A percentile compares a stretch with the other conserved stretches of the same genome.
phyloP scores from a whole-genome alignment of 2,888 invertebrate species.

The Dasysyrphus tricinctus region DNA sequence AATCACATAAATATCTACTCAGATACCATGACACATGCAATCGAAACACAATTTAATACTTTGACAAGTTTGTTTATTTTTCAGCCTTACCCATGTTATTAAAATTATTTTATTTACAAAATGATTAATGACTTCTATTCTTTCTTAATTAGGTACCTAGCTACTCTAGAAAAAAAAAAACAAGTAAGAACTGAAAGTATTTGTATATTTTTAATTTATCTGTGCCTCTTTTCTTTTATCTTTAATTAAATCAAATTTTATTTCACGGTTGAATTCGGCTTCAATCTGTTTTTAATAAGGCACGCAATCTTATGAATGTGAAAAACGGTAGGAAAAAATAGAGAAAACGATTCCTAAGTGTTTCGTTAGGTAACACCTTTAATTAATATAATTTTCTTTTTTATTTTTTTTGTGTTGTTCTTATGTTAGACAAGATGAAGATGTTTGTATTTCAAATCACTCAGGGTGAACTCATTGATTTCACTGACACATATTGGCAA shows the following conservation, averaged over 20 bases:
- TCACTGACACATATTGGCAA: slow-evolving; percentile 45
- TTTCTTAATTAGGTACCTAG: neutral
- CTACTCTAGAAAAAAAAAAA: neutral
- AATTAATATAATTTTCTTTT: slow-evolving; percentile 47
- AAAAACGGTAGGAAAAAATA: slow-evolving; percentile 12
- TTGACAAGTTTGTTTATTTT: neutral
- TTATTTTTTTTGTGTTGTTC: slow-evolving; percentile 1
- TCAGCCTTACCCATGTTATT: neutral
- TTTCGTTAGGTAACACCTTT: slow-evolving; percentile 33
- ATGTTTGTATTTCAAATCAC: slow-evolving; percentile 1
- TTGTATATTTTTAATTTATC: neutral
- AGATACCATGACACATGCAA: neutral
- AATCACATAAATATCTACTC: neutral
- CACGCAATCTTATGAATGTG: slow-evolving; percentile 34
- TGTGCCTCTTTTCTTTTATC: neutral
- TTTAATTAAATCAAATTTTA: neutral
- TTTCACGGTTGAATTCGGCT: neutral
- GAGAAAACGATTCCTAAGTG: slow-evolving; percentile 47
- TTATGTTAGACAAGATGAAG: neutral
- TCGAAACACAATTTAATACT: neutral
- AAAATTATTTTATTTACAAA: neutral
- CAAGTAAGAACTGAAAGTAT: neutral
- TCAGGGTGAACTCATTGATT: slow-evolving; percentile 57
- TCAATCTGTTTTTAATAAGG: neutral
- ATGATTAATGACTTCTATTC: slow-evolving; percentile 20